phyloP scores from a whole-genome alignment of 1,140 invertebrate species.

The Phthorimaea operculella region DNA sequence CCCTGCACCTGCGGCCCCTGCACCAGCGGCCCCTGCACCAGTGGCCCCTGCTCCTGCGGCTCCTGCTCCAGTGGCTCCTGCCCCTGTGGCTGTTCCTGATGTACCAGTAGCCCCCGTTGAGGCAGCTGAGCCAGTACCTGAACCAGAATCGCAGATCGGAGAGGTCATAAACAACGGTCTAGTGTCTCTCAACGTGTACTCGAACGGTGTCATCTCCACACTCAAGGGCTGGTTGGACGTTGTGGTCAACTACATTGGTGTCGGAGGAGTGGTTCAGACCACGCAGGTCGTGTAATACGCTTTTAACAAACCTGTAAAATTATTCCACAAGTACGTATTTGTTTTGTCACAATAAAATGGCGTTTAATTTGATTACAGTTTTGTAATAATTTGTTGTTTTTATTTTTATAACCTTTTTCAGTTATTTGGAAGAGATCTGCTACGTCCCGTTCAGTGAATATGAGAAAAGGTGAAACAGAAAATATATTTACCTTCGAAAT shows the following conservation, averaged over 20 bases:
- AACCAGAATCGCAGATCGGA: conserved; percentile 10
- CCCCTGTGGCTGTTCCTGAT: neutral
- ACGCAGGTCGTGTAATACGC: too few relatives aligned
- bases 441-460: too few relatives aligned
- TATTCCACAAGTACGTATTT: too few relatives aligned
- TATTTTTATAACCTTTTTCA: too few relatives aligned
- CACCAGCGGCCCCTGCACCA: neutral
- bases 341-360: too few relatives aligned
- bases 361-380: too few relatives aligned
- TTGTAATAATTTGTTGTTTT: too few relatives aligned
- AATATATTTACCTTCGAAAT: too few relatives aligned
- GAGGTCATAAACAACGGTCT: conserved; percentile 44
- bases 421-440: too few relatives aligned
- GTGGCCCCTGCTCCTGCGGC: neutral
- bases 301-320: too few relatives aligned
- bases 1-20: neutral
- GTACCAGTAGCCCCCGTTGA: neutral
- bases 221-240: conserved; percentile 44
- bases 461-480: too few relatives aligned
- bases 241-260: conserved; percentile 42
- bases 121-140: too few relatives aligned
- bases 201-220: conserved; percentile 30
- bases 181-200: conserved; percentile 36
- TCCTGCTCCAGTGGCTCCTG: neutral
- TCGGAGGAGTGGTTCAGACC: conserved; percentile 1